phyloP scores from a whole-genome alignment of 2,113 vertebrate genomes.

The Oreochromis aureus region DNA sequence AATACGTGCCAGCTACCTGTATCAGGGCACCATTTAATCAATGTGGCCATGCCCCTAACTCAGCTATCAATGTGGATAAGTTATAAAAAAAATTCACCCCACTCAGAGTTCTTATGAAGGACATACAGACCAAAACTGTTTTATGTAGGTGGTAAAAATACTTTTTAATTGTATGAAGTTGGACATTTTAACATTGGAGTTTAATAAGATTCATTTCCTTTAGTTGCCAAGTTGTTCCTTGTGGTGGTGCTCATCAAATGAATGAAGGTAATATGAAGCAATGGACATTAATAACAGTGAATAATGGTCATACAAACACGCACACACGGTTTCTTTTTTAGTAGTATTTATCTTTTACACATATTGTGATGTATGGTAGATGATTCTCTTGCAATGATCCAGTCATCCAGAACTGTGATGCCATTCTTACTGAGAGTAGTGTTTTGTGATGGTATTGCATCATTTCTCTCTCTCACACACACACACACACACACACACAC shows the following conservation, averaged over 20 bases:
- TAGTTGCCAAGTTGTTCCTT: not conserved
- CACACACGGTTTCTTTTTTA: not conserved
- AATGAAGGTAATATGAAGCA: not conserved
- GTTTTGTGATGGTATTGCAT: not conserved
- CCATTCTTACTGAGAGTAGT: not conserved
- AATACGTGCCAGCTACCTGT: not conserved
- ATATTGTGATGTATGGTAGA: not conserved
- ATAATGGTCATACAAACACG: not conserved
- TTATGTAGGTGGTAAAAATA: no score
- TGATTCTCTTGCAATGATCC: not conserved
- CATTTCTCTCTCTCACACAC: not conserved
- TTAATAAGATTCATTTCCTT: not conserved
- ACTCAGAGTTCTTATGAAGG: not conserved
- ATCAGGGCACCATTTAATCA: not conserved
- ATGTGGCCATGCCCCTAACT: not conserved
- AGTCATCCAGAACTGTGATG: not conserved
- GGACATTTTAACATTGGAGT: not conserved
- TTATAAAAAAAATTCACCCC: not conserved
- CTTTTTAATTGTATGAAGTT: not conserved
- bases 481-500: no score
- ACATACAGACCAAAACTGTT: not conserved
- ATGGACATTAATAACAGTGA: not conserved
- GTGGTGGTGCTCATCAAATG: not conserved
- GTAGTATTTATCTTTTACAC: not conserved
- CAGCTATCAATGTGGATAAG: not conserved